phyloP scores from a whole-genome alignment of 2,113 vertebrate genomes.

The Urocynchramus pylzowi region DNA sequence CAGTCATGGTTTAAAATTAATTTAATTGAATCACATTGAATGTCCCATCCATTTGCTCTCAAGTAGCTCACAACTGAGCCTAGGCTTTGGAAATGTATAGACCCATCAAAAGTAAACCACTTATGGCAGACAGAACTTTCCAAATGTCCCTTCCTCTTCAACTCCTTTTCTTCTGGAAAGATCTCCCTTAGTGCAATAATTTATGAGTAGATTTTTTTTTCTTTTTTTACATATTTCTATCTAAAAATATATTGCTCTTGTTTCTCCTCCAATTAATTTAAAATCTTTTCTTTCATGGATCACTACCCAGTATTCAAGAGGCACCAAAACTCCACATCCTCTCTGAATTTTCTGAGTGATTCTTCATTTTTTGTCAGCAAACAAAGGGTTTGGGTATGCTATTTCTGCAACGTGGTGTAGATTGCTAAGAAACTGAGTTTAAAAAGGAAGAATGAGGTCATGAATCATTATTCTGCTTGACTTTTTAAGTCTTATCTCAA shows the following conservation, averaged over 20 bases:
- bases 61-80: neutral
- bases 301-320: neutral
- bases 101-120: neutral
- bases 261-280: neutral
- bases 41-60: neutral
- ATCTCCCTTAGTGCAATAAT: neutral
- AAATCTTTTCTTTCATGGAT: neutral
- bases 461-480: neutral
- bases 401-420: neutral
- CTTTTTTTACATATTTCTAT: neutral
- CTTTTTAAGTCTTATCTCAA: neutral
- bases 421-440: neutral
- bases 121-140: neutral
- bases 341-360: neutral
- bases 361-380: neutral
- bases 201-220: neutral
- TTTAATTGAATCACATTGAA: neutral
- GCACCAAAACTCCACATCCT: neutral
- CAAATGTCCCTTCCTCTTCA: neutral
- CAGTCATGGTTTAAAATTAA: neutral
- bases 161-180: neutral
- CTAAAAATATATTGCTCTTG: neutral
- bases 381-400: neutral
- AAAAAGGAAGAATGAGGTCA: neutral
- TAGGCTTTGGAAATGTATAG: neutral